A percentile compares a stretch with the other conserved stretches of the same genome.
Conservation (phyloP, 1,140 invertebrate species). For the Nasonia vitripennis region DNA sequence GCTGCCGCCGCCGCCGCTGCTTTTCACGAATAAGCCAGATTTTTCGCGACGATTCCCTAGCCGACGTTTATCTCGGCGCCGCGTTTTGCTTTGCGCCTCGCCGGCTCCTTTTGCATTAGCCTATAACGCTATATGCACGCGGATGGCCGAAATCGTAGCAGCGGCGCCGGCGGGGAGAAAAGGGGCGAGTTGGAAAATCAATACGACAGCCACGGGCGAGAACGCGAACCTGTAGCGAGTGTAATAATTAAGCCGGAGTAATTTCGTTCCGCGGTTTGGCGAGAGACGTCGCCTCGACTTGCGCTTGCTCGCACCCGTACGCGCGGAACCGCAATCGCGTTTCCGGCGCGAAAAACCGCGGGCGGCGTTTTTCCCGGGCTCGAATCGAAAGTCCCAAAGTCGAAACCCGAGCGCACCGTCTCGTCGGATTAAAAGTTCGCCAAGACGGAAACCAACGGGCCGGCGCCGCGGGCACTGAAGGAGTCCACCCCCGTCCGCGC, state of each 20-base stretch:
- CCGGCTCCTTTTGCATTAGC: too few relatives aligned
- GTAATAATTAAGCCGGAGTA: slow-evolving; percentile 68
- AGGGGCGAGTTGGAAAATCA: neutral
- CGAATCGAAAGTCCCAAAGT: neutral
- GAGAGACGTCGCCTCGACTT: too few relatives aligned
- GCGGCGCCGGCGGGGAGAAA: too few relatives aligned
- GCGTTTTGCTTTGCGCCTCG: neutral
- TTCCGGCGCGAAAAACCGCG: neutral
- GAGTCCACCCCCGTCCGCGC: too few relatives aligned
- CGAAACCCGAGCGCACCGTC: slow-evolving; percentile 25
- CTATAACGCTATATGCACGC: too few relatives aligned
- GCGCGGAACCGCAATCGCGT: neutral
- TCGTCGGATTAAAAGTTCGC: slow-evolving; percentile 66
- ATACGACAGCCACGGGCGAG: neutral
- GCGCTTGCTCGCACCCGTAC: too few relatives aligned
- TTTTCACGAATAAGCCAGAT: slow-evolving; percentile 18
- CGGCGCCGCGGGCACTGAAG: slow-evolving; percentile 22
- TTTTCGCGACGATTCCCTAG: slow-evolving; percentile 1
- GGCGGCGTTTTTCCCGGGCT: neutral
- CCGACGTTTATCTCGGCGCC: slow-evolving; percentile 61
- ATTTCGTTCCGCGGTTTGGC: slow-evolving; percentile 70
- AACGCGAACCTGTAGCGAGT: too few relatives aligned
- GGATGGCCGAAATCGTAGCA: too few relatives aligned
- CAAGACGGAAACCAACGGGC: slow-evolving; percentile 63
- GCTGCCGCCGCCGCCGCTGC: too few relatives aligned